phyloP scores from a whole-genome alignment of 2,113 vertebrate genomes.

The Mionectes macconnelli region DNA sequence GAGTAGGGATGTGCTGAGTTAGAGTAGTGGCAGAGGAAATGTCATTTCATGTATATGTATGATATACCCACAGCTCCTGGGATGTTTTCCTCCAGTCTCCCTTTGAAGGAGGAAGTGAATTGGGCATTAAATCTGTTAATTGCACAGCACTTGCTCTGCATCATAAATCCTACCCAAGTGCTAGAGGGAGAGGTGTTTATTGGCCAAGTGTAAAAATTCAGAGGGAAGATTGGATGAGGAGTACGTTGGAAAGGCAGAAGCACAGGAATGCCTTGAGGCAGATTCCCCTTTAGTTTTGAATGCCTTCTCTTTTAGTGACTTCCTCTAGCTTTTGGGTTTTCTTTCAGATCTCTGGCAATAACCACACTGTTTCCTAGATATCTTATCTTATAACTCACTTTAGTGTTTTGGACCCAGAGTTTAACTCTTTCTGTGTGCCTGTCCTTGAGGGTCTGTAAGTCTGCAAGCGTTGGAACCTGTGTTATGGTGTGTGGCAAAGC shows the following conservation, averaged over 20 bases:
- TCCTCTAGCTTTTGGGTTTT: neutral
- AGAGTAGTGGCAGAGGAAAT: neutral
- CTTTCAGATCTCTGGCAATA: neutral
- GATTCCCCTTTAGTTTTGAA: neutral
- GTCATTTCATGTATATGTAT: constrained; percentile 1
- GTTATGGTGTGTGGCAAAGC: neutral
- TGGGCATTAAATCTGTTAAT: constrained; percentile 47
- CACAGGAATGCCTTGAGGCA: neutral
- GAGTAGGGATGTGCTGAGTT: constrained; percentile 4
- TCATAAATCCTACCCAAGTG: neutral
- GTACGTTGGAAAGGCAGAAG: neutral
- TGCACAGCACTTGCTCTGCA: constrained; percentile 11
- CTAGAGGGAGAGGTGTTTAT: constrained; percentile 6
- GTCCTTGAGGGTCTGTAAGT: neutral
- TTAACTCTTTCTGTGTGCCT: neutral
- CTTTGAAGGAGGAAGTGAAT: constrained; percentile 23
- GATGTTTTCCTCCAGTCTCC: neutral
- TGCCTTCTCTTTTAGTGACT: neutral
- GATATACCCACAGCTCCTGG: neutral
- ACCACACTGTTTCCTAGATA: neutral
- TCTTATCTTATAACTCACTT: neutral
- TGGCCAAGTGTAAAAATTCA: constrained; percentile 4
- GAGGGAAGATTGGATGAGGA: neutral
- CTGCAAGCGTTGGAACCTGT: neutral
- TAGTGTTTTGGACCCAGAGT: neutral